Conservation (phyloP, 2,113 vertebrate species). For the Cathartes aura region DNA sequence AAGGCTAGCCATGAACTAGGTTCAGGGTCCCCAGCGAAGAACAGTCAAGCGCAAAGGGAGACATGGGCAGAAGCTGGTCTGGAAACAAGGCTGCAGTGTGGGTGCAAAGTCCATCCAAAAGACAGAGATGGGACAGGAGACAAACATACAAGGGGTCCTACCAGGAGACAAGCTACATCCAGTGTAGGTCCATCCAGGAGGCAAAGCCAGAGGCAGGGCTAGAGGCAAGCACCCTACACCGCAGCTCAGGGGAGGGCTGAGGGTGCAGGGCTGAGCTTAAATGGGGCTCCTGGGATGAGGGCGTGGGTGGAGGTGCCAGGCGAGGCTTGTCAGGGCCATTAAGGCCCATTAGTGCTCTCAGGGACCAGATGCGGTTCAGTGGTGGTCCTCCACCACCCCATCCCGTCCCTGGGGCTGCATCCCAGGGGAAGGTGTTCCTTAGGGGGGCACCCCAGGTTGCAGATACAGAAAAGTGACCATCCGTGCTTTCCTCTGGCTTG, state of each 20-base stretch:
- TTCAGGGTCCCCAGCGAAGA: rapidly evolving
- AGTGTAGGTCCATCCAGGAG: rapidly evolving
- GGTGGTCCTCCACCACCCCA: background rate
- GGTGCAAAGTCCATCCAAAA: background rate
- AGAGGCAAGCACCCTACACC: rapidly evolving
- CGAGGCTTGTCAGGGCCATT: background rate
- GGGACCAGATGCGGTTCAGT: rapidly evolving
- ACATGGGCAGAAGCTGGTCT: background rate
- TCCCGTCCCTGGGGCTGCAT: background rate
- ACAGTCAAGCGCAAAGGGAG: background rate
- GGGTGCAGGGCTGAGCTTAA: background rate
- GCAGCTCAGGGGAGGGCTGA: rapidly evolving
- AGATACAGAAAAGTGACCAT: background rate
- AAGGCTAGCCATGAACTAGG: background rate
- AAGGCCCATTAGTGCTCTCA: background rate
- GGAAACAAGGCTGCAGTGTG: background rate
- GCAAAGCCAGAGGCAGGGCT: background rate
- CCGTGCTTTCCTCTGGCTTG: rapidly evolving
- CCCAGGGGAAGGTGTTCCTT: background rate
- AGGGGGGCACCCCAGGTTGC: background rate
- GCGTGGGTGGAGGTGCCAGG: background rate
- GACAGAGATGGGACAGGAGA: background rate
- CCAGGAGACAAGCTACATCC: background rate
- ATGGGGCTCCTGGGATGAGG: background rate
- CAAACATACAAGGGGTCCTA: background rate